Percentiles rank a stretch among this genome's conserved stretches.
These are phyloP conservation scores for Halcyon leucocephala DNA, from an alignment of 2,797 vertebrate genomes.

Conservation along the genomic window DNA sequence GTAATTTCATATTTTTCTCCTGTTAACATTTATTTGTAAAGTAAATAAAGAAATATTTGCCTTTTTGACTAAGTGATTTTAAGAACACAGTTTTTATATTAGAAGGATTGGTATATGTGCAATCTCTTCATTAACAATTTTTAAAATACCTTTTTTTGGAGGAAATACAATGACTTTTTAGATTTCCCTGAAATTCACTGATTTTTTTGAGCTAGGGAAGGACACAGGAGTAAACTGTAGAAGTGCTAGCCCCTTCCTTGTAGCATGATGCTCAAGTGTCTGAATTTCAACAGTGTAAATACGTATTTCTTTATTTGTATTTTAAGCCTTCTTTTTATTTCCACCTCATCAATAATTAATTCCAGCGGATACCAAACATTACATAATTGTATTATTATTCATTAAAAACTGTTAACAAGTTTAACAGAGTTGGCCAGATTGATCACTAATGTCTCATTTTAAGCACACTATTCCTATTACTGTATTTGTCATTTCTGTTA, in stretches of 20 bases:
- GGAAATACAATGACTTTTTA: not conserved
- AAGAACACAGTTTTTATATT: not conserved
- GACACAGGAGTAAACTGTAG: not conserved
- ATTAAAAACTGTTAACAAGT: slow-evolving; percentile 14
- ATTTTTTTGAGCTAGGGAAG: not conserved
- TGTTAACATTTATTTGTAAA: not conserved
- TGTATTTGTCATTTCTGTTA: slow-evolving; percentile 20
- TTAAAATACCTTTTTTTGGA: not conserved
- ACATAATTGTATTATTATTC: slow-evolving; percentile 43
- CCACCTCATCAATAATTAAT: slow-evolving; percentile 34
- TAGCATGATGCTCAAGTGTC: not conserved
- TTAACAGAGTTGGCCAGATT: slow-evolving; percentile 56
- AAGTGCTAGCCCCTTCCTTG: not conserved
- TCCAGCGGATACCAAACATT: slow-evolving; percentile 24
- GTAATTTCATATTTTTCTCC: not conserved
- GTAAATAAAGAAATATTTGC: not conserved
- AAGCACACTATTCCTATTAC: not conserved
- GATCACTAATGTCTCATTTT: slow-evolving; percentile 52
- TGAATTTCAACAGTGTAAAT: not conserved
- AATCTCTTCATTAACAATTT: not conserved
- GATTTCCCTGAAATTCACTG: not conserved
- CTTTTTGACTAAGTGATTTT: not conserved
- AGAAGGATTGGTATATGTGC: not conserved
- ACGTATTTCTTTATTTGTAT: not conserved
- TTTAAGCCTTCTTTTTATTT: slow-evolving; percentile 54